Conservation (phyloP, 2,888 invertebrate genomes). For the Polydrusus tereticollis region DNA sequence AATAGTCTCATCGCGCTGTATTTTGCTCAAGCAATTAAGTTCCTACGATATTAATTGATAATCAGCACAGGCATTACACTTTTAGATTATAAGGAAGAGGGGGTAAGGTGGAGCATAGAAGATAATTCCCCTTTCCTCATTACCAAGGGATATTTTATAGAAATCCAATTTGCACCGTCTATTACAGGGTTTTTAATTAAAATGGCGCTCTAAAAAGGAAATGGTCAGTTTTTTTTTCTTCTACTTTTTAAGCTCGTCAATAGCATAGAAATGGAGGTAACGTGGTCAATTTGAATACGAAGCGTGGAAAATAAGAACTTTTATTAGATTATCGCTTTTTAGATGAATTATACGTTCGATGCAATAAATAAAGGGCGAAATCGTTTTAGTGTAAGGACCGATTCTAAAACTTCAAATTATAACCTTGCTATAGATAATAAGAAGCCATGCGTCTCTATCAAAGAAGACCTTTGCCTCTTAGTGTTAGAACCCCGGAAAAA, state of each 20-base stretch:
- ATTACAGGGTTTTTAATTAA: constrained; percentile 45
- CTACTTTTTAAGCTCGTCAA: no score
- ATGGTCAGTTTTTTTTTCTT: neutral
- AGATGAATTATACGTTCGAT: no score
- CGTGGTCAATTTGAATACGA: neutral
- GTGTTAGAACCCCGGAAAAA: no score
- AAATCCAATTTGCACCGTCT: constrained; percentile 53
- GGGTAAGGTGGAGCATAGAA: constrained; percentile 24
- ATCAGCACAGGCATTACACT: constrained; percentile 52
- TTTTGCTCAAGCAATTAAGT: constrained; percentile 48
- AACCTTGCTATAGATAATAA: no score
- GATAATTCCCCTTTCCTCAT: constrained; percentile 55
- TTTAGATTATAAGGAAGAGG: constrained; percentile 33
- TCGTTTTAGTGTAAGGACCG: no score
- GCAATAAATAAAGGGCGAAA: no score
- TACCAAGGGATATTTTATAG: constrained; percentile 55
- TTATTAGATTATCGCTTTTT: no score
- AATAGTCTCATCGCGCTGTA: constrained; percentile 15
- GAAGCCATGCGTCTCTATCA: no score
- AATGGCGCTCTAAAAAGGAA: constrained; percentile 36
- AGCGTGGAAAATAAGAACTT: no score
- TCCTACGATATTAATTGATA: constrained; percentile 54
- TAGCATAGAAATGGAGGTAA: no score
- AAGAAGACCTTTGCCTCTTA: no score
- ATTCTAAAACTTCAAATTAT: no score